Percentiles rank a stretch among this genome's conserved stretches.
phyloP scores from a whole-genome alignment of 2,888 invertebrate species.

The Acleris literana region DNA sequence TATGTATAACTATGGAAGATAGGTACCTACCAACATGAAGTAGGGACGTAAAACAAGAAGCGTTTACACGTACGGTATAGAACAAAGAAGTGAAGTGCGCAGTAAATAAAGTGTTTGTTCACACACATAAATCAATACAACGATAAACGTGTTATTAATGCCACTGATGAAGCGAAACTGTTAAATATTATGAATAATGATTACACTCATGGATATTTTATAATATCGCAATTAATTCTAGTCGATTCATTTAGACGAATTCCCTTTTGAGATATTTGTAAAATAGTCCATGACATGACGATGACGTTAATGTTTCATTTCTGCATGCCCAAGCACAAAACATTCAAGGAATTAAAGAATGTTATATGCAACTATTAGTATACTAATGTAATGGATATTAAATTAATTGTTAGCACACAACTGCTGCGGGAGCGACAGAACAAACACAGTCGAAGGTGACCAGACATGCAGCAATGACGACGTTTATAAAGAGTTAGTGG shows the following conservation, averaged over 20 bases:
- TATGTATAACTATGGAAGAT: neutral
- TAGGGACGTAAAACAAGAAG: neutral
- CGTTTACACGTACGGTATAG: neutral
- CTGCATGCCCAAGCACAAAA: conserved; percentile 83
- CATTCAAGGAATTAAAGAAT: conserved; percentile 64
- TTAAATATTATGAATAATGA: conserved; percentile 69
- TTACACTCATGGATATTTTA: conserved; percentile 59
- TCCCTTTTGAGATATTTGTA: conserved; percentile 41
- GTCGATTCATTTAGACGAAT: conserved; percentile 7
- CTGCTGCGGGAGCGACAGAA: conserved; percentile 50
- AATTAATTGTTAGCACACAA: conserved; percentile 62
- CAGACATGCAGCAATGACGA: conserved; percentile 81
- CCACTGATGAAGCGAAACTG: conserved; percentile 69
- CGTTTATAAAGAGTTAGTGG: neutral
- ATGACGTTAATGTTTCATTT: conserved; percentile 71
- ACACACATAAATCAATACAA: conserved; percentile 9
- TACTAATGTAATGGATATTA: conserved; percentile 54
- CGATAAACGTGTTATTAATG: conserved; percentile 61
- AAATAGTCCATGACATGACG: conserved; percentile 61
- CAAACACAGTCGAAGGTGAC: conserved; percentile 72
- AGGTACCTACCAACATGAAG: neutral
- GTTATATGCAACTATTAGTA: conserved; percentile 68
- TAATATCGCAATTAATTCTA: conserved; percentile 38
- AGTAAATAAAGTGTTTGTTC: conserved; percentile 5
- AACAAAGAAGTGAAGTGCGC: conserved; percentile 12